phyloP scores from a whole-genome alignment of 1,140 invertebrate species.

The Tenebrio molitor region DNA sequence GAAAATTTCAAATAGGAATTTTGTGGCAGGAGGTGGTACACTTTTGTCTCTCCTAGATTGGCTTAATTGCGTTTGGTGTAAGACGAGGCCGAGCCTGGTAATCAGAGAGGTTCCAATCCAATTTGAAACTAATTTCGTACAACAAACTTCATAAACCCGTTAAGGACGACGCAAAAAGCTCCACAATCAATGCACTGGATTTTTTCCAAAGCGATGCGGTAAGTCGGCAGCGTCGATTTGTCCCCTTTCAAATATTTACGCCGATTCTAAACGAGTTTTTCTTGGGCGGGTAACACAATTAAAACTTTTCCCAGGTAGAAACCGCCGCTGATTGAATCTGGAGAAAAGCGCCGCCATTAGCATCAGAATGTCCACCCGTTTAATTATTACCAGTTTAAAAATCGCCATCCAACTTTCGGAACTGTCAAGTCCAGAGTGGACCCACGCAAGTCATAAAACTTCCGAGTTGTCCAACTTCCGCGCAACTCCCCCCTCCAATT shows the following conservation, averaged over 20 bases:
- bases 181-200: too few relatives aligned
- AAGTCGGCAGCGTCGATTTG: neutral
- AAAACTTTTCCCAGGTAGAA: neutral
- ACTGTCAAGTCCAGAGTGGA: neutral
- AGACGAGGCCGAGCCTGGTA: conserved; percentile 13
- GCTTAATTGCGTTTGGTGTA: conserved; percentile 21
- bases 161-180: neutral
- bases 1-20: too few relatives aligned
- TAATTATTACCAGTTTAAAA: neutral
- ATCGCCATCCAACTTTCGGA: too few relatives aligned
- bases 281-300: neutral
- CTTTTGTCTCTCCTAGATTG: conserved; percentile 20
- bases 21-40: neutral
- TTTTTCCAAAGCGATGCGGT: too few relatives aligned
- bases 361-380: too few relatives aligned
- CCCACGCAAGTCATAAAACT: conserved; percentile 10
- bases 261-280: neutral
- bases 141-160: conserved; percentile 32
- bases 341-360: too few relatives aligned
- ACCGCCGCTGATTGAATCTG: too few relatives aligned
- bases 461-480: too few relatives aligned
- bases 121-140: conserved; percentile 35
- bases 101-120: conserved; percentile 22
- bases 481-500: neutral
- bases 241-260: neutral